These are phyloP conservation scores for Lasioglossum lativentre DNA, from an alignment of 2,888 invertebrate genomes.

Conservation along the genomic window DNA sequence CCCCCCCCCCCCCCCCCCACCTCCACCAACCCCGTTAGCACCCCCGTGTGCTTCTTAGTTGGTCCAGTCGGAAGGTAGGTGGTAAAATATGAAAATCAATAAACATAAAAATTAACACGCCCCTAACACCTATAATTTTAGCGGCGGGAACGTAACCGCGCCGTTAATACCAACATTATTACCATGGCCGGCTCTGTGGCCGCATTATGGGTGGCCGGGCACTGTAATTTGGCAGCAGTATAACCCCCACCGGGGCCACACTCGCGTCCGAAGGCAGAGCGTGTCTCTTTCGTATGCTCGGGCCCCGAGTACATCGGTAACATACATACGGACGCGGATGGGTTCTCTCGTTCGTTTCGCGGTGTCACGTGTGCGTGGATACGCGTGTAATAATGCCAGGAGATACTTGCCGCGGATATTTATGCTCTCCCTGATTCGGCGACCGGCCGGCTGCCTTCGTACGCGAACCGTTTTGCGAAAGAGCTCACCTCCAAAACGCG, in stretches of 20 bases:
- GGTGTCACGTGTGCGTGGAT: constrained; percentile 61
- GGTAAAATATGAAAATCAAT: constrained; percentile 84
- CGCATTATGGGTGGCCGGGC: constrained; percentile 79
- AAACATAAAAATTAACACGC: constrained; percentile 83
- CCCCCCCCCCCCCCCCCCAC: too few species aligned
- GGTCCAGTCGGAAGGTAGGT: constrained; percentile 66
- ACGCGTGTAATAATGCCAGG: constrained; percentile 67
- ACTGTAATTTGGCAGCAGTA: constrained; percentile 84
- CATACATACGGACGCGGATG: constrained; percentile 45
- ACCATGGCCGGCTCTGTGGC: constrained; percentile 73
- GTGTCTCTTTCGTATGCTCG: constrained; percentile 57
- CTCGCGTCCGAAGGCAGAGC: constrained; percentile 50
- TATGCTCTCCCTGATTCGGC: constrained; percentile 77
- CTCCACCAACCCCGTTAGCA: too few species aligned
- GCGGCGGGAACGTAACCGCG: constrained; percentile 71
- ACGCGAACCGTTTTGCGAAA: neutral
- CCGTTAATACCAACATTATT: constrained; percentile 83
- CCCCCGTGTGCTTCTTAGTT: constrained; percentile 16
- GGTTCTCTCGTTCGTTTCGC: constrained; percentile 39
- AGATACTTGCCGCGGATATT: constrained; percentile 79
- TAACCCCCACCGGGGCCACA: constrained; percentile 74
- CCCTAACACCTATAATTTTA: constrained; percentile 81
- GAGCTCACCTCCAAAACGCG: neutral
- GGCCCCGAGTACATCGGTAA: constrained; percentile 59
- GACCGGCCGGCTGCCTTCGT: constrained; percentile 16